A percentile compares a stretch with the other conserved stretches of the same genome.
Conservation (phyloP, 2,797 vertebrate species). For the Cottoperca gobio region DNA sequence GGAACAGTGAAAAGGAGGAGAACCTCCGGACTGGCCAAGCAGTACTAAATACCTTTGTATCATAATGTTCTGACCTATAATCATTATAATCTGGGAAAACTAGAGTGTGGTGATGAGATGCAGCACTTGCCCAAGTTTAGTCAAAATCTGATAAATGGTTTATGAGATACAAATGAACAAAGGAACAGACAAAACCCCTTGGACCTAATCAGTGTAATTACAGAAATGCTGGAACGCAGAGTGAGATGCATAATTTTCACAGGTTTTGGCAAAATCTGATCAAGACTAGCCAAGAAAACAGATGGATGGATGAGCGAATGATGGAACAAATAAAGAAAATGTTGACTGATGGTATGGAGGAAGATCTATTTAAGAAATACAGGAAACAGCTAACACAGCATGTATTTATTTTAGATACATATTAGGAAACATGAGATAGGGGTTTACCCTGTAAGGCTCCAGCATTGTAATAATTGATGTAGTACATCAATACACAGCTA, state of each 20-base stretch:
- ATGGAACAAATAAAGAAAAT: constrained; percentile 65
- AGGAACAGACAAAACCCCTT: constrained; percentile 71
- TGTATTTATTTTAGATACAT: background rate
- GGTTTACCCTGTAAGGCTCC: background rate
- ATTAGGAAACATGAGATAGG: background rate
- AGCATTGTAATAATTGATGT: background rate
- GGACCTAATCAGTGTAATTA: constrained; percentile 77
- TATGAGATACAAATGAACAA: constrained; percentile 69
- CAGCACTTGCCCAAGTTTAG: constrained; percentile 48
- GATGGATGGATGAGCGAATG: constrained; percentile 69
- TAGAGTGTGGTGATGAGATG: constrained; percentile 13
- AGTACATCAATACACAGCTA: background rate
- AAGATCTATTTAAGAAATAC: constrained; percentile 33
- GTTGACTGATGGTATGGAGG: constrained; percentile 40
- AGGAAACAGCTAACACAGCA: background rate
- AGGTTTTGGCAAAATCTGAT: constrained; percentile 69
- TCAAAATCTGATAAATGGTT: constrained; percentile 63
- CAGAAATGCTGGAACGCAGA: constrained; percentile 66
- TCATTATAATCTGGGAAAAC: constrained; percentile 1
- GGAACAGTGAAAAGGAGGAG: background rate
- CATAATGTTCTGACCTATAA: constrained; percentile 18
- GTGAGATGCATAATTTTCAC: constrained; percentile 75
- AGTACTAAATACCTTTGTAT: constrained; percentile 8
- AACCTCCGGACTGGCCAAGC: constrained; percentile 1
- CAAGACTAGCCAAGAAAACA: constrained; percentile 68